Percentiles rank a stretch among this genome's conserved stretches.
Evolutionary conservation across 2,113 vertebrate species (phyloP).

Genomic region (Sinocyclocheilus maitianheensis): DNA sequence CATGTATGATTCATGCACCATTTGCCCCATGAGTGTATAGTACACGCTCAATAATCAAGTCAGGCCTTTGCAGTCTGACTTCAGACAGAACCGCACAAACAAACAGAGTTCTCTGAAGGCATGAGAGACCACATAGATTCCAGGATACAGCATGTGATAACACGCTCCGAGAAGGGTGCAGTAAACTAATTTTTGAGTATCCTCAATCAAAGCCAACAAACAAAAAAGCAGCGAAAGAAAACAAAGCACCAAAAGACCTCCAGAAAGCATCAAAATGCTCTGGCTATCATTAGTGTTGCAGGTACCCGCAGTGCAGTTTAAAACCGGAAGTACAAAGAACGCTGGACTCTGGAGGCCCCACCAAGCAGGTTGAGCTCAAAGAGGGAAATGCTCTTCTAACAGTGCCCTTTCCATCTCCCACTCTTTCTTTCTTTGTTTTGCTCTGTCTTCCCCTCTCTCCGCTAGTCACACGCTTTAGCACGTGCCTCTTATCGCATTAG

Average conservation of each 20-base stretch:
- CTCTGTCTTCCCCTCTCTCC: background rate
- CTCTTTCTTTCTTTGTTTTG: constrained; percentile 1
- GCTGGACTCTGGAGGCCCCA: constrained; percentile 21
- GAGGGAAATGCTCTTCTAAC: constrained; percentile 4
- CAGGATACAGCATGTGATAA: background rate
- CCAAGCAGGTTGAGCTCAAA: constrained; percentile 40
- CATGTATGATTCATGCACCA: constrained; percentile 26
- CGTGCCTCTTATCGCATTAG: constrained; percentile 54
- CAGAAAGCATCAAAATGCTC: constrained; percentile 10
- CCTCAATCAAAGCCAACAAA: constrained; percentile 5
- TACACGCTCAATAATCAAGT: constrained; percentile 20
- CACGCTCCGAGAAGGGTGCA: background rate
- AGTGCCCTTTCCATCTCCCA: constrained; percentile 21
- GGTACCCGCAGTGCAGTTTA: constrained; percentile 37
- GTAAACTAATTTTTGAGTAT: background rate
- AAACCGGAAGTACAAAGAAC: constrained; percentile 14
- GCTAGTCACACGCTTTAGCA: constrained; percentile 20
- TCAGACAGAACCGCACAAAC: constrained; percentile 7
- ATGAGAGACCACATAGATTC: background rate
- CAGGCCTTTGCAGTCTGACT: background rate
- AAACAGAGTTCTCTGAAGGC: background rate
- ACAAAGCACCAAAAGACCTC: constrained; percentile 4
- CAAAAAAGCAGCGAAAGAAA: background rate
- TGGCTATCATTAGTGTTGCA: constrained; percentile 46
- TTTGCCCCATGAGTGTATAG: background rate